Evolutionary conservation across 2,113 vertebrate species (phyloP).

Genomic region (Channa maculata): DNA sequence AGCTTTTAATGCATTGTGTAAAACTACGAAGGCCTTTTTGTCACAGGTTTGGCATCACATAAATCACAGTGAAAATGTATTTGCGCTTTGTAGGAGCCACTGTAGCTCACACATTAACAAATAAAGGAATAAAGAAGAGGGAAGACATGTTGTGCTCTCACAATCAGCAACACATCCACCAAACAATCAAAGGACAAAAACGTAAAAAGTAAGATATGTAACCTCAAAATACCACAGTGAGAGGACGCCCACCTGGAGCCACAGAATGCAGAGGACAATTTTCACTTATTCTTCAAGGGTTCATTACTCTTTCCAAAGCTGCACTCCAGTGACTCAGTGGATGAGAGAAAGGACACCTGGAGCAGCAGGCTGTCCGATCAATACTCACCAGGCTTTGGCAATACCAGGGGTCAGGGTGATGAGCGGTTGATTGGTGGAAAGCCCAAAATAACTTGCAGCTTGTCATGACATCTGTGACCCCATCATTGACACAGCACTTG

Average conservation of each 20-base stretch:
- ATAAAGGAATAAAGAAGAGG: neutral
- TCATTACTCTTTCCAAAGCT: slow-evolving; percentile 12
- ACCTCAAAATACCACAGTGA: slow-evolving; percentile 29
- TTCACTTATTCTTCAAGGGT: slow-evolving; percentile 21
- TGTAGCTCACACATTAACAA: neutral
- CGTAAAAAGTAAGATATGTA: slow-evolving; percentile 5
- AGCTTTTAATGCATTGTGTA: too few species aligned
- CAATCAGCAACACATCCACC: neutral
- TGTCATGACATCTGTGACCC: slow-evolving; percentile 42
- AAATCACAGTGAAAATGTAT: neutral
- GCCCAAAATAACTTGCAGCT: slow-evolving; percentile 57
- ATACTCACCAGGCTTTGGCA: slow-evolving; percentile 45
- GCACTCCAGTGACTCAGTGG: slow-evolving; percentile 24
- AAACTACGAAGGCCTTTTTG: too few species aligned
- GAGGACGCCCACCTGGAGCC: slow-evolving; percentile 31
- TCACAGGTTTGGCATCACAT: too few species aligned
- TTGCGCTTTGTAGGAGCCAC: neutral
- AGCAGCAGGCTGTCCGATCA: slow-evolving; percentile 48
- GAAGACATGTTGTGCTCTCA: neutral
- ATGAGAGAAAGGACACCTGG: slow-evolving; percentile 59
- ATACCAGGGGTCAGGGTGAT: slow-evolving; percentile 47
- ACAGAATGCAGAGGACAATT: slow-evolving; percentile 43
- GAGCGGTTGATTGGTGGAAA: slow-evolving; percentile 57
- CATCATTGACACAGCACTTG: slow-evolving; percentile 54
- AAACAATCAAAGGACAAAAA: slow-evolving; percentile 8